phyloP scores from a whole-genome alignment of 1,140 invertebrate genomes.

The Drosophila saltans region DNA sequence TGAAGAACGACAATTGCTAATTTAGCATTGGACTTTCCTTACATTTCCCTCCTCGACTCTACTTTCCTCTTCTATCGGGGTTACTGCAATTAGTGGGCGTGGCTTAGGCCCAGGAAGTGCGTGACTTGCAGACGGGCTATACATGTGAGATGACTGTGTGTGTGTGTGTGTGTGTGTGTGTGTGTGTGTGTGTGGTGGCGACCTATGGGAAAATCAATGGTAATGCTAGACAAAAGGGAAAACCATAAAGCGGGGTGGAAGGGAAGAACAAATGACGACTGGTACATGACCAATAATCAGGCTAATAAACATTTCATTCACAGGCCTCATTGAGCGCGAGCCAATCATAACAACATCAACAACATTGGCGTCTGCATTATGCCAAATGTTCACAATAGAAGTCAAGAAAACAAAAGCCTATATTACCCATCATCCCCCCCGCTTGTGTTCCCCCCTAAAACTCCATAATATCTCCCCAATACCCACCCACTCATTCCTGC shows the following conservation, averaged over 20 bases:
- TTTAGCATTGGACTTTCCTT: constrained; percentile 41
- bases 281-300: constrained; percentile 57
- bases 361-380: constrained; percentile 35
- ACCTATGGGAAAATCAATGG: constrained; percentile 39
- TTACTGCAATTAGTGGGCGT: constrained; percentile 65
- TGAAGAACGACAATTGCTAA: constrained; percentile 67
- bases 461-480: background rate
- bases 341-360: constrained; percentile 49
- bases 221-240: constrained; percentile 10
- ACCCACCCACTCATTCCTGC: background rate
- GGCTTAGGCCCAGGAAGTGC: constrained; percentile 69
- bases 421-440: background rate
- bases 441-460: background rate
- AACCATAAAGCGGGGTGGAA: background rate
- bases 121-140: constrained; percentile 65
- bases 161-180: constrained; percentile 7
- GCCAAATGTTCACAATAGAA: constrained; percentile 41
- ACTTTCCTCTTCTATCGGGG: background rate
- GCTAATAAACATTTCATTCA: constrained; percentile 72
- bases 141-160: background rate
- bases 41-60: background rate
- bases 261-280: constrained; percentile 21
- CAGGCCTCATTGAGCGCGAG: constrained; percentile 50
- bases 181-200: constrained; percentile 10
- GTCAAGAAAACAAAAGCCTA: constrained; percentile 33